A percentile compares a stretch with the other conserved stretches of the same genome.
Evolutionary conservation across 2,113 vertebrate genomes (phyloP).

Genomic region (Chamaea fasciata): DNA sequence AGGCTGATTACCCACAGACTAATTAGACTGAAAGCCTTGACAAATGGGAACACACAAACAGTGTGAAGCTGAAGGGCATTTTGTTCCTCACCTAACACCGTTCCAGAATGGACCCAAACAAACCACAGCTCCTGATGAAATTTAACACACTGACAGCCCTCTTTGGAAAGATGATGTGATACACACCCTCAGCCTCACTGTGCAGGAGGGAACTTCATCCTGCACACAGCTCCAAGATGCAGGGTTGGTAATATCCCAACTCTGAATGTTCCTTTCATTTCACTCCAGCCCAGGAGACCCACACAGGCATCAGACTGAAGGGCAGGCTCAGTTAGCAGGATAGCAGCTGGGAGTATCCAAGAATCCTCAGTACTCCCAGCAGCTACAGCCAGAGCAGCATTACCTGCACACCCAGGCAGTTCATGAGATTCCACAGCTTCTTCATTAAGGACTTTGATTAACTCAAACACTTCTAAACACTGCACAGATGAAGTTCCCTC

Average conservation of each 20-base stretch:
- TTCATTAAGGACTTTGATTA: neutral
- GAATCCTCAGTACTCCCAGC: neutral
- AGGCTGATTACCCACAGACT: neutral
- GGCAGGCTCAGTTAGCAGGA: neutral
- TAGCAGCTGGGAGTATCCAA: neutral
- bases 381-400: neutral
- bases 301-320: neutral
- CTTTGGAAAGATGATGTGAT: neutral
- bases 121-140: neutral
- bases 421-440: neutral
- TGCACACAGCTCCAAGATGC: neutral
- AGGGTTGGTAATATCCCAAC: accelerated
- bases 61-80: neutral
- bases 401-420: neutral
- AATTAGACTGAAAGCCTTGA: neutral
- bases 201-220: neutral
- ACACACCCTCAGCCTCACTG: neutral
- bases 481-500: neutral
- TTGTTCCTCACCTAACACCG: neutral
- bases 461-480: neutral
- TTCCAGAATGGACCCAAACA: neutral
- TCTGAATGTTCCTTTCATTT: neutral
- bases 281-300: neutral
- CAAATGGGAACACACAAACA: neutral
- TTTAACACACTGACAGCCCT: neutral